phyloP scores from a whole-genome alignment of 2,113 vertebrate genomes.

The Mystacornis crossleyi region DNA sequence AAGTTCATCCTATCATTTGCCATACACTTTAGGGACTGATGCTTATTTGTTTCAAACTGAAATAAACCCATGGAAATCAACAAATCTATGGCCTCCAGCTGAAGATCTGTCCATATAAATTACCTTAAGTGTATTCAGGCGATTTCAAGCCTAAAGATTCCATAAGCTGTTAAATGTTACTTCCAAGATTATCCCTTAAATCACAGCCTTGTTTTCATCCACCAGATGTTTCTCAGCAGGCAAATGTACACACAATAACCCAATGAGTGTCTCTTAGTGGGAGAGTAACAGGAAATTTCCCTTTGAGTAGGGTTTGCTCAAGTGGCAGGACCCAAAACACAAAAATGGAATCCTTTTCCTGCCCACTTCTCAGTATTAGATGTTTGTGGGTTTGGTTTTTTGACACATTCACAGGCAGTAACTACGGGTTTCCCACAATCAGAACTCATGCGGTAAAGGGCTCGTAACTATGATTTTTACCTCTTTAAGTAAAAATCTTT shows the following conservation, averaged over 20 bases:
- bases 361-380: background rate
- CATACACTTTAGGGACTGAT: background rate
- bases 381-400: background rate
- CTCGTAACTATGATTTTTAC: background rate
- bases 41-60: background rate
- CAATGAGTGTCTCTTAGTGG: background rate
- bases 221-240: conserved; percentile 41
- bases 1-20: background rate
- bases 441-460: background rate
- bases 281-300: background rate
- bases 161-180: background rate
- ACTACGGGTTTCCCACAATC: background rate
- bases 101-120: background rate
- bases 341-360: background rate
- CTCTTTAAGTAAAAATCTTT: background rate
- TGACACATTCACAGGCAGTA: background rate
- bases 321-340: background rate
- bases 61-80: background rate
- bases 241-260: background rate
- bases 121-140: background rate
- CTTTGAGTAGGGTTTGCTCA: background rate
- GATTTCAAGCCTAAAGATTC: background rate
- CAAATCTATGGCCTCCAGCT: background rate
- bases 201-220: background rate
- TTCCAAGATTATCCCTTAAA: background rate